Percentiles rank a stretch among this genome's conserved stretches.
Evolutionary conservation across 2,113 vertebrate species (phyloP).

Genomic region (Conger conger): DNA sequence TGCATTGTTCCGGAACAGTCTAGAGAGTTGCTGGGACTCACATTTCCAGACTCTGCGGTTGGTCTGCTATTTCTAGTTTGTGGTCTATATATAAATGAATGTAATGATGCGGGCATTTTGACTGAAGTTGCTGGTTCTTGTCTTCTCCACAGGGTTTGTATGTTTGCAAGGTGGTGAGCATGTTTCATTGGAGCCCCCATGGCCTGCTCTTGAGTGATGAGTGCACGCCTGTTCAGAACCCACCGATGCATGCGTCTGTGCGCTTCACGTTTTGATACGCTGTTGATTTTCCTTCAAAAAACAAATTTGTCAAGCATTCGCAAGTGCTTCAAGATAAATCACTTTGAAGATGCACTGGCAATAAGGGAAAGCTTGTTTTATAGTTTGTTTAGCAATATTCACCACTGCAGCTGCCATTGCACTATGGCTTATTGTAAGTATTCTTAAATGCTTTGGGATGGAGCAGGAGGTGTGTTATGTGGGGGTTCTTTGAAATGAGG

Average conservation of each 20-base stretch:
- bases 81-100: not conserved
- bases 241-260: not conserved
- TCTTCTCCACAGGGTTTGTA: not conserved
- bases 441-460: not conserved
- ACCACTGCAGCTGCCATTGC: not conserved
- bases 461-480: not conserved
- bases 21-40: not conserved
- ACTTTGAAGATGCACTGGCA: not conserved
- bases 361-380: not conserved
- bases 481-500: not conserved
- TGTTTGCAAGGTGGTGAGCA: not conserved
- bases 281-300: not conserved
- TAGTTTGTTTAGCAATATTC: not conserved
- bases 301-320: not conserved
- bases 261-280: not conserved
- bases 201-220: not conserved
- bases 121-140: not conserved
- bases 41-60: not conserved
- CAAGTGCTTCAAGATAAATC: not conserved
- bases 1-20: not conserved
- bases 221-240: not conserved
- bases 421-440: not conserved
- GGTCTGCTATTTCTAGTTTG: conserved; percentile 2
- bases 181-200: not conserved
- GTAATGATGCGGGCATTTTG: not conserved